Conservation (phyloP, 2,888 invertebrate species). For the Cotesia congregata region DNA sequence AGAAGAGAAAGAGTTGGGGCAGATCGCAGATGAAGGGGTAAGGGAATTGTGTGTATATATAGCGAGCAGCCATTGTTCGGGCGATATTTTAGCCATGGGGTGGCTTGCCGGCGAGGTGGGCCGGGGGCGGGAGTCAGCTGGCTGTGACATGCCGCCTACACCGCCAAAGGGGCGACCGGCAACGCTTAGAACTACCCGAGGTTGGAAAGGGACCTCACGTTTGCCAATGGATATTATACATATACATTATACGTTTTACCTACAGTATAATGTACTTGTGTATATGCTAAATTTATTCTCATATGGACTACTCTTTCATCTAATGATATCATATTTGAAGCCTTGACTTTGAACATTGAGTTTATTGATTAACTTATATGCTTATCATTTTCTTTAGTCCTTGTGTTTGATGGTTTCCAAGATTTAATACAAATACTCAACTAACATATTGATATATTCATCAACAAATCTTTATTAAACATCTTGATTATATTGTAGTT, state of each 20-base stretch:
- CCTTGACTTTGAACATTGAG: constrained; percentile 55
- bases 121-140: constrained; percentile 68
- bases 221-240: constrained; percentile 14
- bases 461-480: no score
- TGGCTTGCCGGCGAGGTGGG: constrained; percentile 54
- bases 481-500: no score
- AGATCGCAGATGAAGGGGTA: constrained; percentile 27
- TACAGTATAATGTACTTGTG: neutral
- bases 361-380: constrained; percentile 8
- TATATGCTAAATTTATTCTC: constrained; percentile 30
- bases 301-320: constrained; percentile 58
- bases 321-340: constrained; percentile 59
- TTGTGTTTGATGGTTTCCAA: neutral
- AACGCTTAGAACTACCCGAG: constrained; percentile 64
- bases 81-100: constrained; percentile 68
- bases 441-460: no score
- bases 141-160: constrained; percentile 69
- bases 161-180: constrained; percentile 66
- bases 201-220: constrained; percentile 60
- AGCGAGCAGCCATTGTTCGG: constrained; percentile 67
- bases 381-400: constrained; percentile 36
- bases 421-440: no score
- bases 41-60: constrained; percentile 33
- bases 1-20: neutral
- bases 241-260: neutral